A percentile compares a stretch with the other conserved stretches of the same genome.
Conservation (phyloP, 2,797 vertebrate genomes). For the Protonibea diacanthus region DNA sequence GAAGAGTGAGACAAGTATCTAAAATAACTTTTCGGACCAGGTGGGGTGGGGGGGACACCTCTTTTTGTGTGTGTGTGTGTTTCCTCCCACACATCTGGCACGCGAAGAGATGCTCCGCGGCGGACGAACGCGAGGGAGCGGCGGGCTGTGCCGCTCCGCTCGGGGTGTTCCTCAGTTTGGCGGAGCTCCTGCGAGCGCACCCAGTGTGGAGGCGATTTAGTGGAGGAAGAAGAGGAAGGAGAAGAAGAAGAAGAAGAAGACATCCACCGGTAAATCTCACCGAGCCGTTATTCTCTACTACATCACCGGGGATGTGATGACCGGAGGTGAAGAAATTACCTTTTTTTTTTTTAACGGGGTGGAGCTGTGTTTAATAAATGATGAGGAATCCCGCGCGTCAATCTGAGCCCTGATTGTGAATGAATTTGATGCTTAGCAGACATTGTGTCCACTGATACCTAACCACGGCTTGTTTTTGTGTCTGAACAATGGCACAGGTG, state of each 20-base stretch:
- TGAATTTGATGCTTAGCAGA: constrained; percentile 50
- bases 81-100: constrained; percentile 15
- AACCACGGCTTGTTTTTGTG: constrained; percentile 13
- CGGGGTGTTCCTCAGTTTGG: constrained; percentile 64
- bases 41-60: background rate
- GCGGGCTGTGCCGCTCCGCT: constrained; percentile 67
- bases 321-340: constrained; percentile 34
- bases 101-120: constrained; percentile 52
- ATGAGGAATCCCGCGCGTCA: constrained; percentile 71
- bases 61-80: background rate
- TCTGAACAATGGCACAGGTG: constrained; percentile 45
- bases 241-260: background rate
- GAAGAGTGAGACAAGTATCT: constrained; percentile 10
- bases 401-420: constrained; percentile 30
- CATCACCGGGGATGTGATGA: constrained; percentile 17
- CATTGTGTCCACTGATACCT: constrained; percentile 6
- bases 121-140: constrained; percentile 55
- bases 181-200: constrained; percentile 42
- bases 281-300: background rate
- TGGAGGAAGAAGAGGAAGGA: background rate
- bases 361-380: constrained; percentile 84
- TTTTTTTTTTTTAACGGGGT: constrained; percentile 58
- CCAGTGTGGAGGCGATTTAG: constrained; percentile 55
- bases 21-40: too few species aligned
- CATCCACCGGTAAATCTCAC: constrained; percentile 32